Evolutionary conservation across 2,113 vertebrate species (phyloP).

Genomic region (Felis catus): DNA sequence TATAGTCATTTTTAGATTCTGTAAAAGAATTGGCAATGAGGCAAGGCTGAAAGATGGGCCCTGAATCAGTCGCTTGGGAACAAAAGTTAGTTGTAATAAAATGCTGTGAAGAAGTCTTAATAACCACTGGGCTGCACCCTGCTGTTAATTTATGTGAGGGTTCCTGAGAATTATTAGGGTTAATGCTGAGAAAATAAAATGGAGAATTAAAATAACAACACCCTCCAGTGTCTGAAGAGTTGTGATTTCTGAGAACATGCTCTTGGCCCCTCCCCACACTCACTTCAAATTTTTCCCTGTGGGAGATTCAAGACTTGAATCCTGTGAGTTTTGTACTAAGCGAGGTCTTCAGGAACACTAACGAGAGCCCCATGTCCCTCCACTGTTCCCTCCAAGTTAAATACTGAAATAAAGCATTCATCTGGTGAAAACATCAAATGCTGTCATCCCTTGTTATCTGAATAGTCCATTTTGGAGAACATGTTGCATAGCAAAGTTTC

Average conservation of each 20-base stretch:
- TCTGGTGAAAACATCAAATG: background rate
- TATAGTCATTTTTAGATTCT: background rate
- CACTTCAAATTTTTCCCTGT: slow-evolving; percentile 28
- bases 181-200: slow-evolving; percentile 62
- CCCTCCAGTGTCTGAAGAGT: slow-evolving; percentile 67
- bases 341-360: background rate
- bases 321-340: slow-evolving; percentile 32
- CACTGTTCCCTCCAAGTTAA: slow-evolving; percentile 31
- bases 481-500: background rate
- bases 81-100: background rate
- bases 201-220: slow-evolving; percentile 59
- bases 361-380: background rate
- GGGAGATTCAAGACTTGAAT: slow-evolving; percentile 27
- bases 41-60: background rate
- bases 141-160: background rate
- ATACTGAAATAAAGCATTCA: slow-evolving; percentile 52
- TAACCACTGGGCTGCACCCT: background rate
- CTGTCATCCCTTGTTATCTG: slow-evolving; percentile 4
- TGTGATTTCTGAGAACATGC: slow-evolving; percentile 65
- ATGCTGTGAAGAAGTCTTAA: background rate
- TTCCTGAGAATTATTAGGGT: slow-evolving; percentile 8
- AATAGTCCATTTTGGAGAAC: background rate
- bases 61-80: background rate
- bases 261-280: background rate
- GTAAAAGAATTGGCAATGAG: background rate